Evolutionary conservation across 2,797 vertebrate genomes (phyloP).

Genomic region (Myotis myotis): DNA sequence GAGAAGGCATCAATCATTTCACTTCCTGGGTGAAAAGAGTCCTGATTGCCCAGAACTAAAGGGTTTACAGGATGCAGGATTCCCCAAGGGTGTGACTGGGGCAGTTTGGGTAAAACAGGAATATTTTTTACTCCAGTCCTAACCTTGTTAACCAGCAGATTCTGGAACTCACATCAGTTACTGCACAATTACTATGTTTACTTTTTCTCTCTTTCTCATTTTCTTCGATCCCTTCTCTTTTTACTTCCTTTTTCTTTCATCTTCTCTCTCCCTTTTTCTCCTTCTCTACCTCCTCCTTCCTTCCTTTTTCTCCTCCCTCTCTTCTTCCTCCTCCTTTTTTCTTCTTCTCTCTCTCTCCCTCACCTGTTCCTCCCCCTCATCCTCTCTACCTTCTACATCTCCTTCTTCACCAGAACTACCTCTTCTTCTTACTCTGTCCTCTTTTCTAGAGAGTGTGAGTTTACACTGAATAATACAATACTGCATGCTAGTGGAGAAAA

Average conservation of each 20-base stretch:
- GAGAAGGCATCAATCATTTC: background rate
- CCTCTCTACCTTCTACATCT: background rate
- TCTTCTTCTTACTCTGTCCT: background rate
- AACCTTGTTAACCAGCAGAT: too few species aligned
- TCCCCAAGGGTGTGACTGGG: rapidly evolving
- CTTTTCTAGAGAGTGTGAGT: background rate
- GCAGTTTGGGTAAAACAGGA: background rate
- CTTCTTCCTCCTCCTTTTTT: too few species aligned
- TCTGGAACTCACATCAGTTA: background rate
- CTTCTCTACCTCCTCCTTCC: background rate
- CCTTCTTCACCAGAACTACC: background rate
- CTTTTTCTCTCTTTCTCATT: rapidly evolving
- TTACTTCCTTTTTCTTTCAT: too few species aligned
- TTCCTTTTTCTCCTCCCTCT: rapidly evolving
- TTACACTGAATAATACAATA: background rate
- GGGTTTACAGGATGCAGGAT: rapidly evolving
- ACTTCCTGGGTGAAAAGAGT: background rate
- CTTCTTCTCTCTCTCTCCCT: background rate
- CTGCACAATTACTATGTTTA: too few species aligned
- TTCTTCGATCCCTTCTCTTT: background rate
- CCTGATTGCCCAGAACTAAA: rapidly evolving
- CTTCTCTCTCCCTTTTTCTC: too few species aligned
- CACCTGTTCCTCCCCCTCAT: too few species aligned
- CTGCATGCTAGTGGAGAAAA: background rate
- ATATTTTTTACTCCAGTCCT: too few species aligned